Evolutionary conservation across 2,797 vertebrate genomes (phyloP), one percentile per base, ranked within the genome.

Genomic region (Ctenosaura bakeri): DNA sequence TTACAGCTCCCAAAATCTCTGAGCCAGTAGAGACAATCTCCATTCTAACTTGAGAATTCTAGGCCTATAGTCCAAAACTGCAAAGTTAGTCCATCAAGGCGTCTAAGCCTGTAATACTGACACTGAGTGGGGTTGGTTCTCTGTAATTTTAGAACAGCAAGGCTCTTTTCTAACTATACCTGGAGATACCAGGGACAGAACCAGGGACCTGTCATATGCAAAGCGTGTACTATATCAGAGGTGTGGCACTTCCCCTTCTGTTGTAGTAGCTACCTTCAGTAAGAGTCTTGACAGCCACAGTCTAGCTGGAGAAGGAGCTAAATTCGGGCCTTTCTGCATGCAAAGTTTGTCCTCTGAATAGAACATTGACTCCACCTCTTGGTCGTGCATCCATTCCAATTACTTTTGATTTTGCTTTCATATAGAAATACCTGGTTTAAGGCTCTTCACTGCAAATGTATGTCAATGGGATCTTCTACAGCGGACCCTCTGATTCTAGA

Each of bases 341-440:
- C 38, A 29, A 82, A 62, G 4, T 56, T 62, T 24, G 62, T 69
- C 6, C 10, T 66, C 29, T 56, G 12, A 26, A 42, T 52, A 74
- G 80, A 80, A 59, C n/a, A 35, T 14, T 69, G 26, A 22, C 29
- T 8, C 46, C 42, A 22, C 62, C 29, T 42, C 20, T 66, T 2
- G 64, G 35, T 85, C 88, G 85, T 0, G 22, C 9, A 78, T 26
- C 90, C 46, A 71, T 86, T 92, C n/a, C 52, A 91, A 74, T 12
- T 84, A 8, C 9, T 8, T 69, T 69, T 66, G 64, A 66, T 64
- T 64, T 66, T 5, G 24, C 24, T 6, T 29, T 29, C 24, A 66
- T 26, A 66, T 66, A 66, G 62, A 8, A 66, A 66, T 69, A 69
- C 29, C 26, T 26, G 20, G 26, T 32, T 69, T 29, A 32, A 69